These are phyloP conservation scores for Heterotis niloticus DNA, from an alignment of 2,113 vertebrate genomes.

Conservation along the genomic window DNA sequence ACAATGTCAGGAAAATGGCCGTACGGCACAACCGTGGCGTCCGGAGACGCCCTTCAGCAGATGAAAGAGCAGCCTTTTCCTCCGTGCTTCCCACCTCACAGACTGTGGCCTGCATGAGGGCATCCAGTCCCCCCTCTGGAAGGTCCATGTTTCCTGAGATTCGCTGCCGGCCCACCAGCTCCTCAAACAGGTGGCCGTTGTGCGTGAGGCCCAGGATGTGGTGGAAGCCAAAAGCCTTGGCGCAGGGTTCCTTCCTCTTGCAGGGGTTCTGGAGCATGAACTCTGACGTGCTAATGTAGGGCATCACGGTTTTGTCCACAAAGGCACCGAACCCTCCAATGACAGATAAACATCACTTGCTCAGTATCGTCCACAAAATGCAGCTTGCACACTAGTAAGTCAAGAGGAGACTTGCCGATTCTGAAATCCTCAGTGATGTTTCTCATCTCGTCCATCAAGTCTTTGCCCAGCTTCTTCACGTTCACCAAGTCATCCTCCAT, in stretches of 20 bases:
- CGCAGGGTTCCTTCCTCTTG: constrained; percentile 25
- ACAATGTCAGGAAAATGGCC: constrained; percentile 7
- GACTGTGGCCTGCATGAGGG: constrained; percentile 39
- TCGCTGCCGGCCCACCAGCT: constrained; percentile 33
- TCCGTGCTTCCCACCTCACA: constrained; percentile 40
- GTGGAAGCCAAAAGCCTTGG: constrained; percentile 35
- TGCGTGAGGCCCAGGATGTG: constrained; percentile 38
- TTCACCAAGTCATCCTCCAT: constrained; percentile 74
- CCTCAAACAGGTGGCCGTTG: constrained; percentile 37
- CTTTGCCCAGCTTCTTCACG: constrained; percentile 69
- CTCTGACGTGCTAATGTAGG: constrained; percentile 32
- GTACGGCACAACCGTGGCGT: no score
- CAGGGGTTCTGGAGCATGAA: constrained; percentile 37
- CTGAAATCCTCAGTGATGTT: constrained; percentile 64
- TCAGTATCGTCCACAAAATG: neutral
- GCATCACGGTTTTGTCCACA: constrained; percentile 36
- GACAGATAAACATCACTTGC: neutral
- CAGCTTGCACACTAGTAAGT: neutral
- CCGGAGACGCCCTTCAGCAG: neutral
- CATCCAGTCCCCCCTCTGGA: constrained; percentile 35
- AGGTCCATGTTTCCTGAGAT: constrained; percentile 44
- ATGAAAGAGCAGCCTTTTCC: neutral
- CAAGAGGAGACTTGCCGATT: constrained; percentile 57
- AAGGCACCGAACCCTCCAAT: constrained; percentile 37
- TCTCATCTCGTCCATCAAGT: constrained; percentile 65